Conservation (phyloP, 2,797 vertebrate species). For the Pangasius macronema region DNA sequence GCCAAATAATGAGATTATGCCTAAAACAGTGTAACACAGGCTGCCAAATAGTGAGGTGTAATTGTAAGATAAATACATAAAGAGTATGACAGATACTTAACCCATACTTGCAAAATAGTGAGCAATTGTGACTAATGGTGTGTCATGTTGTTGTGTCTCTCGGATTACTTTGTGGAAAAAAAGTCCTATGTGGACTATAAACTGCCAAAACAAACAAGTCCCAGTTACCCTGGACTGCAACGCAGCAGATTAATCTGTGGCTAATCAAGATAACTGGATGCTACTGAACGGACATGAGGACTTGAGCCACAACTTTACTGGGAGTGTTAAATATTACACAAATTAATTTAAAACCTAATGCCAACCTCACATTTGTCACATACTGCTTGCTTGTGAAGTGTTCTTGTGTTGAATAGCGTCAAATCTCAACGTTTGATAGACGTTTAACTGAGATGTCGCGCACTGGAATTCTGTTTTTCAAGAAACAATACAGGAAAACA, state of each 20-base stretch:
- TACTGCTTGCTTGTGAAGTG: neutral
- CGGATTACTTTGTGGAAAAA: conserved; percentile 1
- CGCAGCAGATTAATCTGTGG: neutral
- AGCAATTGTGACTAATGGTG: conserved; percentile 36
- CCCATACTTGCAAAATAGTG: conserved; percentile 39
- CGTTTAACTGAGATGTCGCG: conserved; percentile 26
- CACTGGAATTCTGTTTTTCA: conserved; percentile 47
- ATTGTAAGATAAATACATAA: conserved; percentile 11
- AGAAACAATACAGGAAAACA: neutral
- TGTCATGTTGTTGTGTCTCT: neutral
- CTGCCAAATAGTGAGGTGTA: conserved; percentile 28
- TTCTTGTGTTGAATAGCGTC: neutral
- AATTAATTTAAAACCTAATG: conserved; percentile 21
- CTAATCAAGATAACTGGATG: conserved; percentile 10
- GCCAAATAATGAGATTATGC: conserved; percentile 23
- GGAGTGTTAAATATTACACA: conserved; percentile 13
- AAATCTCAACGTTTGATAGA: neutral
- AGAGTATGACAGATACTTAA: neutral
- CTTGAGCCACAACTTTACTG: neutral
- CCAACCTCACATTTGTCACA: neutral
- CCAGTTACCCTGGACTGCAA: neutral
- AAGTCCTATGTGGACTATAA: conserved; percentile 26
- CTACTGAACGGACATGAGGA: neutral
- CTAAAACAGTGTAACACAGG: conserved; percentile 4
- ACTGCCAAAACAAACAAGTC: conserved; percentile 8